A percentile compares a stretch with the other conserved stretches of the same genome.
These are phyloP conservation scores for Calephelis virginiensis DNA, from an alignment of 1,140 invertebrate genomes.

Conservation along the genomic window DNA sequence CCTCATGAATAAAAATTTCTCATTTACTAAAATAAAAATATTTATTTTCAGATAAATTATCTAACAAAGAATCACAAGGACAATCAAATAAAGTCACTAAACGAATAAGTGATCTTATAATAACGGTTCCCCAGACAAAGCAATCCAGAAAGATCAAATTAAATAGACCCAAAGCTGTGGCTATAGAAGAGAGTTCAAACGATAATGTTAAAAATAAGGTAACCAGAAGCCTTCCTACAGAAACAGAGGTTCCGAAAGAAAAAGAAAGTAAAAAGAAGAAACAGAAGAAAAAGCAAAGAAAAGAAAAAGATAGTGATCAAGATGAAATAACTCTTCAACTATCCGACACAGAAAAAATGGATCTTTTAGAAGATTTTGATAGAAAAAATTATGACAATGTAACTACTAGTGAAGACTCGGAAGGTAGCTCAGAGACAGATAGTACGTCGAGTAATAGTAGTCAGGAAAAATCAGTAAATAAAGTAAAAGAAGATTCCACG, in stretches of 20 bases:
- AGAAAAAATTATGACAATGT: constrained; percentile 48
- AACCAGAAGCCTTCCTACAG: not conserved
- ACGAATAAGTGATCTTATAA: constrained; percentile 53
- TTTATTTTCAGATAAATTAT: constrained; percentile 14
- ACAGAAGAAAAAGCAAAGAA: constrained; percentile 52
- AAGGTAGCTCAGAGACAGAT: constrained; percentile 36
- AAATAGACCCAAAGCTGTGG: constrained; percentile 53
- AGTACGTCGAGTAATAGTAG: constrained; percentile 20
- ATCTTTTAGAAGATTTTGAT: constrained; percentile 68
- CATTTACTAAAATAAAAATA: too few species aligned
- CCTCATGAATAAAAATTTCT: too few species aligned
- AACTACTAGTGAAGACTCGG: constrained; percentile 42
- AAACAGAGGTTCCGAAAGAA: constrained; percentile 20
- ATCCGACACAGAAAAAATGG: constrained; percentile 76
- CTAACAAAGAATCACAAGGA: constrained; percentile 15
- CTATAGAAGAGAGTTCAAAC: constrained; percentile 16
- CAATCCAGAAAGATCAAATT: constrained; percentile 66
- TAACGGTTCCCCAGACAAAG: constrained; percentile 55
- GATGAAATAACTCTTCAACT: constrained; percentile 73
- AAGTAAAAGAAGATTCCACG: constrained; percentile 6
- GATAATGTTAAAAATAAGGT: constrained; percentile 15
- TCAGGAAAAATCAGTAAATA: constrained; percentile 14
- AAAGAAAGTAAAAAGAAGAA: constrained; percentile 44
- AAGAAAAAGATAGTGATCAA: constrained; percentile 58
- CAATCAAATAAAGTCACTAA: constrained; percentile 46